Conservation (phyloP, 2,888 invertebrate genomes). For the Tachina fera region DNA sequence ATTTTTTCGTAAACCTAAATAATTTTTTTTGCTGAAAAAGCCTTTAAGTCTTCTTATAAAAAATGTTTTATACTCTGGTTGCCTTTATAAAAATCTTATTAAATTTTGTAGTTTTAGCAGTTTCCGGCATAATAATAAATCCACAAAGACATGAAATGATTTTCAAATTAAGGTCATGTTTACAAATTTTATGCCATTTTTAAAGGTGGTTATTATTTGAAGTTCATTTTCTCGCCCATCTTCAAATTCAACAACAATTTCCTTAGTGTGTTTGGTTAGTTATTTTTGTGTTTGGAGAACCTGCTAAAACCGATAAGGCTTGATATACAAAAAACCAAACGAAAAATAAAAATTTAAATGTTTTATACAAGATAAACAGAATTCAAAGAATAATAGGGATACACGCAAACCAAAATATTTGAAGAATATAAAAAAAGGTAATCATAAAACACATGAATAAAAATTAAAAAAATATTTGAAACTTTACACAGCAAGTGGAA, state of each 20-base stretch:
- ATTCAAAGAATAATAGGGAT: background rate
- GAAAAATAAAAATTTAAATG: slow-evolving; percentile 40
- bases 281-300: slow-evolving; percentile 9
- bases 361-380: background rate
- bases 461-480: background rate
- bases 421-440: background rate
- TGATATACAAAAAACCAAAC: background rate
- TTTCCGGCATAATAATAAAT: background rate
- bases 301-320: slow-evolving; percentile 9
- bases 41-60: too few species aligned
- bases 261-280: slow-evolving; percentile 33
- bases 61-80: background rate
- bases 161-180: slow-evolving; percentile 49
- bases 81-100: background rate
- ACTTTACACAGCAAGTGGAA: slow-evolving; percentile 16
- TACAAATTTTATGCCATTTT: slow-evolving; percentile 39
- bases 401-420: background rate
- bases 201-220: slow-evolving; percentile 11
- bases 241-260: background rate
- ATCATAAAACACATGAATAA: background rate
- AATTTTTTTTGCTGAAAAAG: too few species aligned
- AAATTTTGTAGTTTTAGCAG: background rate
- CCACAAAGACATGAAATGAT: slow-evolving; percentile 33
- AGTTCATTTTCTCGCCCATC: background rate
- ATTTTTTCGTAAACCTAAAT: too few species aligned